phyloP scores from a whole-genome alignment of 2,888 invertebrate genomes.

The Ernsta delagoae region DNA sequence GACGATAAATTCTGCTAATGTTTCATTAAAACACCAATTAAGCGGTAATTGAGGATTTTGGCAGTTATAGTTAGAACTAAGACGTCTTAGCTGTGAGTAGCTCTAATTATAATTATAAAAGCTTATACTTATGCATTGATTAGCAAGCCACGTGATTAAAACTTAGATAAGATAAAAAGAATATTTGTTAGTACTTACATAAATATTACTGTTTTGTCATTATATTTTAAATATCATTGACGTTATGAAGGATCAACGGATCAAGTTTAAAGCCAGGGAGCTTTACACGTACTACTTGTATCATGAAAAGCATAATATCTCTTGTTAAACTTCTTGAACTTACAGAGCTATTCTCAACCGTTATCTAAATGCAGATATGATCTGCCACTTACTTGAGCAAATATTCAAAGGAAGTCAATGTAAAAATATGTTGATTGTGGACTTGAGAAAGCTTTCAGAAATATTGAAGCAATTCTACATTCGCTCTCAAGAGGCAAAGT shows the following conservation, averaged over 20 bases:
- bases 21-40: slow-evolving; percentile 25
- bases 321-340: too few relatives aligned
- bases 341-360: background rate
- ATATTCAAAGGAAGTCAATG: slow-evolving; percentile 28
- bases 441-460: slow-evolving; percentile 34
- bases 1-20: slow-evolving; percentile 17
- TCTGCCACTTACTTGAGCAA: slow-evolving; percentile 21
- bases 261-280: too few relatives aligned
- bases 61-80: background rate
- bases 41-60: slow-evolving; percentile 23
- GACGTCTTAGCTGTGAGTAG: background rate
- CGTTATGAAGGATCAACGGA: too few relatives aligned
- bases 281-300: too few relatives aligned
- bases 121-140: too few relatives aligned
- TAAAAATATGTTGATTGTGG: slow-evolving; percentile 28
- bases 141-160: too few relatives aligned
- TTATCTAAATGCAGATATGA: background rate
- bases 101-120: too few relatives aligned
- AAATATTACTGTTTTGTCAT: too few relatives aligned
- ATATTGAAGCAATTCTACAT: slow-evolving; percentile 37
- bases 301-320: too few relatives aligned
- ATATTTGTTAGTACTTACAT: too few relatives aligned
- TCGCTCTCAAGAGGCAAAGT: slow-evolving; percentile 51
- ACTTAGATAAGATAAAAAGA: too few relatives aligned
- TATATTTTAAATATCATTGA: too few relatives aligned